Evolutionary conservation across 2,113 vertebrate genomes (phyloP), one percentile per base, ranked within the genome.

Genomic region (Xiphophorus maculatus): DNA sequence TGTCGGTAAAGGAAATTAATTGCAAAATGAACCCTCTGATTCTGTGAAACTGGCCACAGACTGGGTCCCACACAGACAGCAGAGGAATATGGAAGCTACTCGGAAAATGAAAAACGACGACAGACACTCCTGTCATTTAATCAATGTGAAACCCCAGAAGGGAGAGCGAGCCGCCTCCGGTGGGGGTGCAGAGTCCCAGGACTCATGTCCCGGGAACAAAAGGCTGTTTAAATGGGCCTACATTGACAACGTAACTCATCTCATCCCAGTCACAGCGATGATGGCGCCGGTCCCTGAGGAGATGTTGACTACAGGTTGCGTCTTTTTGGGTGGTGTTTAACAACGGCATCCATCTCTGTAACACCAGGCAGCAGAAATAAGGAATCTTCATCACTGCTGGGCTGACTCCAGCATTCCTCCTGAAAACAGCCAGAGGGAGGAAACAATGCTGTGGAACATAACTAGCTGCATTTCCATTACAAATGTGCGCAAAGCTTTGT

Each of bases 41-140:
- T 73, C 63, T 71, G 30, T 0, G 42, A 42, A 69, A 64, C 70
- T 15, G 72, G 72, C 71, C 2, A 17, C 15, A 27, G 77, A 69
- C 42, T 62, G 76, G 66, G 86, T 83, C 81, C 13, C 32, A 73
- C 76, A 83, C 22, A 32, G 77, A 37, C 73, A 71, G 80, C 65
- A 27, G 81, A 82, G 71, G 87, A 91, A 87, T 87, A 91, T 60
- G 83, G 84, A 83, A 82, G 77, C 86, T 81, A 89, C 87, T 93
- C 94, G 88, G 51, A 87, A 87, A 74, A 94, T 91, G 90, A 94
- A 90, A 93, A 94, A 93, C 60, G 73, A 77, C 83, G 72, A 44
- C 27, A 51, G 74, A 85, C 81, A 77, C 69, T 17, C 6, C 48
- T 88, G 87, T 92, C 91, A 91, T 84, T 94, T 93, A 91, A 93